Conservation (phyloP, 2,888 invertebrate genomes). For the Polymixis flavicincta region DNA sequence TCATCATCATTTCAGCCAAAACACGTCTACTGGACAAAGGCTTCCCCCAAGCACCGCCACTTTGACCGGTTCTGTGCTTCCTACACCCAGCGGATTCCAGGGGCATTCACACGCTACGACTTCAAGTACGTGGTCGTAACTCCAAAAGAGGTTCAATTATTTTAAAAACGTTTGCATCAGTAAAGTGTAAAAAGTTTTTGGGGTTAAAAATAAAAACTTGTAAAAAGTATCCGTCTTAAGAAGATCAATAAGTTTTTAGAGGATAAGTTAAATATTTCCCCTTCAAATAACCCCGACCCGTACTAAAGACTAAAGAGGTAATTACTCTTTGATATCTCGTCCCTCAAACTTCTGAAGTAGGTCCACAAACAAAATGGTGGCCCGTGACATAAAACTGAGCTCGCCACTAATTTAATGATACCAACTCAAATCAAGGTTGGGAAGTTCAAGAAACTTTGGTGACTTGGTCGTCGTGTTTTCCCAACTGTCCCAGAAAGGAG, state of each 20-base stretch:
- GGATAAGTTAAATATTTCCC: neutral
- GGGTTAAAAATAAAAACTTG: neutral
- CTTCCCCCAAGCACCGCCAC: too few relatives aligned
- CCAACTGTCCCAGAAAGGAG: neutral
- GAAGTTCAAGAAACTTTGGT: conserved; percentile 24
- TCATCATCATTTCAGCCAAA: too few relatives aligned
- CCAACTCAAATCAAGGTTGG: conserved; percentile 37
- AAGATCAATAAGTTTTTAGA: neutral
- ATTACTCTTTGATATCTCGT: conserved; percentile 45
- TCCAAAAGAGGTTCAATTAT: too few relatives aligned
- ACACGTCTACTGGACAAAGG: too few relatives aligned
- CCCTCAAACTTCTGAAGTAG: conserved; percentile 45
- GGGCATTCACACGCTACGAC: too few relatives aligned
- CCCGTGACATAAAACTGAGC: conserved; percentile 44
- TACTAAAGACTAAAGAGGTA: conserved; percentile 35
- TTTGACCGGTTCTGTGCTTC: too few relatives aligned
- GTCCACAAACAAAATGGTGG: conserved; percentile 50
- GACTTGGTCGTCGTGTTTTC: conserved; percentile 2
- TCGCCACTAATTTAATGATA: conserved; percentile 56
- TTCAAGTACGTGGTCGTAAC: too few relatives aligned
- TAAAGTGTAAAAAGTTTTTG: too few relatives aligned
- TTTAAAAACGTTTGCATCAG: too few relatives aligned
- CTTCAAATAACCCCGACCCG: conserved; percentile 2
- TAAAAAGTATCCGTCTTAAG: neutral
- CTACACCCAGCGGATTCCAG: too few relatives aligned